Percentiles rank a stretch among this genome's conserved stretches.
Evolutionary conservation across 1,140 invertebrate species (phyloP).

Genomic region (Papilio polyxenes): DNA sequence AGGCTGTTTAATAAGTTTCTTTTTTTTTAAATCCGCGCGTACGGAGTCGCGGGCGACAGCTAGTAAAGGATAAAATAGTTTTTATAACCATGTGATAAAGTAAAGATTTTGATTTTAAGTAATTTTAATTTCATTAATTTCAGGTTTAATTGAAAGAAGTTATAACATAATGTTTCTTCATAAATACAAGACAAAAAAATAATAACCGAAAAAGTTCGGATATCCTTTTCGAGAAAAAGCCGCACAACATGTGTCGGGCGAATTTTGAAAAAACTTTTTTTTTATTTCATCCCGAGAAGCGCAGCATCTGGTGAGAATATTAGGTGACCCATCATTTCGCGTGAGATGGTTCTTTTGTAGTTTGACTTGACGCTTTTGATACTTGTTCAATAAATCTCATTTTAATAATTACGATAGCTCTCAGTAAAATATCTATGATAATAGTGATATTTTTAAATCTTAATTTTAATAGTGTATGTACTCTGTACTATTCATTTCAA

Average conservation of each 20-base stretch:
- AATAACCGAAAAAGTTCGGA: conserved; percentile 56
- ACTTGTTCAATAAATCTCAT: conserved; percentile 15
- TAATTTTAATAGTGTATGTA: too few relatives aligned
- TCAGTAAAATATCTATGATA: background rate
- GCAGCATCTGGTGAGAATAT: conserved; percentile 70
- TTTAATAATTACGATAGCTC: background rate
- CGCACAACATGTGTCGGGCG: conserved; percentile 58
- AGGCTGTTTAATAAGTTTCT: too few relatives aligned
- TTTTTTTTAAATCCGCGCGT: too few relatives aligned
- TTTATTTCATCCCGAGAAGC: conserved; percentile 56
- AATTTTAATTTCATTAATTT: too few relatives aligned
- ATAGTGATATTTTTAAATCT: too few relatives aligned
- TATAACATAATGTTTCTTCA: background rate
- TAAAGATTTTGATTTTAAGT: too few relatives aligned
- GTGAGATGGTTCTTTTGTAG: conserved; percentile 46
- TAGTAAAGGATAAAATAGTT: too few relatives aligned
- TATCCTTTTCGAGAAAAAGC: conserved; percentile 55
- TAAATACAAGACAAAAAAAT: background rate
- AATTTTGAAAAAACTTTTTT: conserved; percentile 61
- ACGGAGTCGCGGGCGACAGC: too few relatives aligned
- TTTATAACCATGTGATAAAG: too few relatives aligned
- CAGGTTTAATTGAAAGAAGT: background rate
- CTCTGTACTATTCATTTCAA: too few relatives aligned
- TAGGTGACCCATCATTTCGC: conserved; percentile 64
- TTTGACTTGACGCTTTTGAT: conserved; percentile 40